phyloP scores from a whole-genome alignment of 1,140 invertebrate species.

The Hylaeus anthracinus region DNA sequence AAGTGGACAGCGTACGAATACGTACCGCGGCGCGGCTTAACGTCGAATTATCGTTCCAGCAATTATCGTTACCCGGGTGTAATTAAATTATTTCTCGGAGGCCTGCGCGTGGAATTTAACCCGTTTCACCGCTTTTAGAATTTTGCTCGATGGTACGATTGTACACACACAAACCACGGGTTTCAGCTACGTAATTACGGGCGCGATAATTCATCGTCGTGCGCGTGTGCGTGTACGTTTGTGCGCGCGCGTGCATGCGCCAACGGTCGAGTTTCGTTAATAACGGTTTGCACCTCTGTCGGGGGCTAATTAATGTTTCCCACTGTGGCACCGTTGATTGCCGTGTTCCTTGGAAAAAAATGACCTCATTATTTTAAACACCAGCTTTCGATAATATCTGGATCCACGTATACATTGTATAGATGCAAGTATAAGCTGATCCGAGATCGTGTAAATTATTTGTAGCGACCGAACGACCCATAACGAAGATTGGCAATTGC shows the following conservation, averaged over 20 bases:
- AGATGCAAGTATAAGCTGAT: no score
- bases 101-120: conserved; percentile 45
- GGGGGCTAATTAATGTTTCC: conserved; percentile 60
- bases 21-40: conserved; percentile 26
- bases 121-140: conserved; percentile 55
- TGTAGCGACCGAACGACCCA: no score
- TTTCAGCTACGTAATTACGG: conserved; percentile 60
- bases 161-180: conserved; percentile 32
- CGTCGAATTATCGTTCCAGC: conserved; percentile 54
- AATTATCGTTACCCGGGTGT: conserved; percentile 47
- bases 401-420: background rate
- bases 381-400: conserved; percentile 51
- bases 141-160: conserved; percentile 35
- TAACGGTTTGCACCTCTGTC: conserved; percentile 58
- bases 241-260: background rate
- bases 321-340: conserved; percentile 44
- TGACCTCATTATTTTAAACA: conserved; percentile 57
- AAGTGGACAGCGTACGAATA: conserved; percentile 20
- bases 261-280: conserved; percentile 35
- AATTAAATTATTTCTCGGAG: conserved; percentile 61
- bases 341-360: conserved; percentile 28
- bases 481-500: no score
- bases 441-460: no score
- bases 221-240: background rate
- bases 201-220: conserved; percentile 49